Conservation (phyloP, 2,797 vertebrate genomes). For the Danio jaintianensis region DNA sequence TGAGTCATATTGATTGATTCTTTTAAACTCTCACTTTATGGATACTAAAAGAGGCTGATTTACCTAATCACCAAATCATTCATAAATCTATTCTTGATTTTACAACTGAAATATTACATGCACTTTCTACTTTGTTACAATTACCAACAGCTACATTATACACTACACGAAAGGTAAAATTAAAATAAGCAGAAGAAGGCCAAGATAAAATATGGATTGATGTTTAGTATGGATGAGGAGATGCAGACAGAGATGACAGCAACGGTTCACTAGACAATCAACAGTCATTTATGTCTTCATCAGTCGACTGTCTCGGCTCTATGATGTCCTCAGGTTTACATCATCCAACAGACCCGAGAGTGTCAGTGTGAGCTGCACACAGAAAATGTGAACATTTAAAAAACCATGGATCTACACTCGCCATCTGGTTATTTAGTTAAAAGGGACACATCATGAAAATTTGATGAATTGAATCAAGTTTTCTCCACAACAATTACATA, state of each 20-base stretch:
- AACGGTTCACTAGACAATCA: slow-evolving; percentile 3
- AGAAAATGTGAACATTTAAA: slow-evolving; percentile 14
- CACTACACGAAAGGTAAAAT: no score
- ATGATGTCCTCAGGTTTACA: slow-evolving; percentile 47
- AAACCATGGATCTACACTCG: slow-evolving; percentile 13
- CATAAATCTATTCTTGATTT: no score
- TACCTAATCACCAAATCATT: no score
- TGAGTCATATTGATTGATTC: no score
- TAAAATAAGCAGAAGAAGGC: no score
- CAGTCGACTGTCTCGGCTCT: not conserved
- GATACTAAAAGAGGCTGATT: no score
- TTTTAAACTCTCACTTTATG: no score
- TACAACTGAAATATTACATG: no score
- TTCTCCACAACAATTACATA: no score
- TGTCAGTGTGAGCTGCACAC: slow-evolving; percentile 18
- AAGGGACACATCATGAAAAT: not conserved
- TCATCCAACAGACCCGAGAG: slow-evolving; percentile 35
- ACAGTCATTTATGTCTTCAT: slow-evolving; percentile 31
- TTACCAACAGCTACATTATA: no score
- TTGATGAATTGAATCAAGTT: no score
- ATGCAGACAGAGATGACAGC: not conserved
- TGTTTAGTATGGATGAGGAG: not conserved
- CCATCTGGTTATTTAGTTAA: slow-evolving; percentile 18
- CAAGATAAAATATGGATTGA: not conserved
- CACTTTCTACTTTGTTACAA: no score